Conservation (phyloP, 2,113 vertebrate species). For the Poecilia latipinna region DNA sequence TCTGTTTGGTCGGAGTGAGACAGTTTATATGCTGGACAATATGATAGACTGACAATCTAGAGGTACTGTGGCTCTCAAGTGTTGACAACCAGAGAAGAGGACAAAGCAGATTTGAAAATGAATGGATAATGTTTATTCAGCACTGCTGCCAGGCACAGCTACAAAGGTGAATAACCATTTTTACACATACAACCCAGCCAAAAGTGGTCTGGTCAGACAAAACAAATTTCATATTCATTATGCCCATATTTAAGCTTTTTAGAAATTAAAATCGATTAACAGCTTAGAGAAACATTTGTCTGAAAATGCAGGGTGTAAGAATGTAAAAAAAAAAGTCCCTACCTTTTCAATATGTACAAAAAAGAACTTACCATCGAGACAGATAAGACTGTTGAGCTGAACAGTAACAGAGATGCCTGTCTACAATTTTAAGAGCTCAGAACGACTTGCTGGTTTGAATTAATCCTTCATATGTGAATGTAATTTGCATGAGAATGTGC, state of each 20-base stretch:
- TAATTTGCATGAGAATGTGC: conserved; percentile 75
- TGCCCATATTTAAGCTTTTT: not conserved
- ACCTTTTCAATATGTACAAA: conserved; percentile 15
- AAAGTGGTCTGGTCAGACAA: not conserved
- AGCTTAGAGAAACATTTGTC: not conserved
- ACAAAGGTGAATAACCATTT: not conserved
- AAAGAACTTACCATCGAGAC: not conserved
- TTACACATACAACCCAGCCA: not conserved
- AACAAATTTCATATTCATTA: not conserved
- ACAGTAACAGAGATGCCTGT: conserved; percentile 1
- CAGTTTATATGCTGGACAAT: not conserved
- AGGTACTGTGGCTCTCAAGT: not conserved
- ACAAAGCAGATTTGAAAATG: not conserved
- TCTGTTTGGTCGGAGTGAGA: not conserved
- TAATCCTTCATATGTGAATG: conserved; percentile 40
- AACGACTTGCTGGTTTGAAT: conserved; percentile 29
- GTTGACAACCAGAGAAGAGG: not conserved
- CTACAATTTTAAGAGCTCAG: conserved; percentile 5
- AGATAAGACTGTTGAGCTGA: not conserved
- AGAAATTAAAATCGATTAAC: not conserved
- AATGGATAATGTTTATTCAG: not conserved
- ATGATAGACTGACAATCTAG: not conserved
- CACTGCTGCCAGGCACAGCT: not conserved
- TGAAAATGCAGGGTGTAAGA: not conserved
- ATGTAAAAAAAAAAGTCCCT: not conserved